Base-by-base conservation (phyloP, 92 coral and sea anemone species). In the Porites divaricata region DNA sequence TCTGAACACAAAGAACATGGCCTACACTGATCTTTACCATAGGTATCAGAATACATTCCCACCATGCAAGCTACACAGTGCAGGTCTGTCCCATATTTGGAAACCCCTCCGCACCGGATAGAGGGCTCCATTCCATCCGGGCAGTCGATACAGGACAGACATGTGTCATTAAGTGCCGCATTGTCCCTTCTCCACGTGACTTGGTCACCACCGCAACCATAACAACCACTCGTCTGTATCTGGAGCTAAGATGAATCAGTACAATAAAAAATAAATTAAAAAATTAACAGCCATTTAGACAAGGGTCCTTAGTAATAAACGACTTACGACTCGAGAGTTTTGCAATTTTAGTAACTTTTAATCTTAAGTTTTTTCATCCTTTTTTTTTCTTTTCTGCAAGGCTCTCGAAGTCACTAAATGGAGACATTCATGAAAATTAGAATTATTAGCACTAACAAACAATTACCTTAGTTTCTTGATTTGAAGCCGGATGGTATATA, bases 101-200 rank as follows among this genome's bases (percentile, higher is more conserved):
- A 70, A 6, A 48, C 59, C 1, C 51, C 62, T 22, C 86, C 86
- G 66, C 86, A 81, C 13, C 69, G 50, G 1, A 69, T 67, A 24
- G 78, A 70, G 52, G 74, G 72, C 14, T 73, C 86, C 65, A 49
- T 67, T 81, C 86, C 86, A 23, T 70, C 78, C 13, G 86, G 86
- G n/a, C 86, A 81, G 9, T 59, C 77, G 16, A 56, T 51, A 41
- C 86, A 81, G 8, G 50, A 5, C 14, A 70, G 12, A 16, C 86
- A 81, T 24, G 71, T 77, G 72, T 63, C 71, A 19, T 77, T 77
- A 62, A 48, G 61, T 63, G 22, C 48, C 21, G 14, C 50, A 12
- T 21, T 11, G 50, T 20, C 23, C 0, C 81, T 63, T 35, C 81
- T 70, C 81, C 72, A 77, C 15, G 81, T 77, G 59, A 77, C 71